These are phyloP conservation scores for Chiroxiphia lanceolata DNA, from an alignment of 2,797 vertebrate species.

Conservation along the genomic window DNA sequence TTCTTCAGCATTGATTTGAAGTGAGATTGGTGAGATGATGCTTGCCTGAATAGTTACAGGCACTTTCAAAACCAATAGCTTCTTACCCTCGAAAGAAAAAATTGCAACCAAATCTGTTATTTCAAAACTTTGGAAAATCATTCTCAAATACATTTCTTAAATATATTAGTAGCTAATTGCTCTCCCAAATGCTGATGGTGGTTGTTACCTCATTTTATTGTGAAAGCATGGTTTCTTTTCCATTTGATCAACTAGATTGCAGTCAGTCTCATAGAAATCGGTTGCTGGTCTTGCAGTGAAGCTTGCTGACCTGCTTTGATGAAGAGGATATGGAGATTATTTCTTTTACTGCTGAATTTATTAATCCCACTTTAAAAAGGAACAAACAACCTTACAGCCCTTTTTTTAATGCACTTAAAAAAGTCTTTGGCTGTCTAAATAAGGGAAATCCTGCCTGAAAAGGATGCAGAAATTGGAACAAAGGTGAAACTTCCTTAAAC, in stretches of 20 bases:
- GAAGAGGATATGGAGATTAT: not conserved
- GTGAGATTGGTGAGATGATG: not conserved
- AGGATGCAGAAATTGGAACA: conserved; percentile 28
- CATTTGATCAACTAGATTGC: not conserved
- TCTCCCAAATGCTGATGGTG: not conserved
- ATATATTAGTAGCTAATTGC: not conserved
- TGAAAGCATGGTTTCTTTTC: not conserved
- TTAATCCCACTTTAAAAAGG: not conserved
- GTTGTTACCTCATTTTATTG: not conserved
- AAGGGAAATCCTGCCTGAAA: conserved; percentile 48
- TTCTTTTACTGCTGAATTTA: not conserved
- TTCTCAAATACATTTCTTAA: not conserved
- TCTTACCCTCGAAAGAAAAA: not conserved
- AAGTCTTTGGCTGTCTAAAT: not conserved
- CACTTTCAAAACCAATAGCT: not conserved
- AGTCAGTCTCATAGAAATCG: not conserved
- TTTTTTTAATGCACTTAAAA: not conserved
- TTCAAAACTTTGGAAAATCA: not conserved
- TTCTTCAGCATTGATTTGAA: not conserved
- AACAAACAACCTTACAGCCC: not conserved
- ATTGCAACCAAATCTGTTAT: not conserved
- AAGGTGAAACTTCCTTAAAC: conserved; percentile 27
- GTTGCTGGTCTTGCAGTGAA: not conserved
- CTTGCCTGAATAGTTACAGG: not conserved
- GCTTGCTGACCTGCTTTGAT: not conserved